phyloP scores from a whole-genome alignment of 2,113 vertebrate species.

The Scomber colias region DNA sequence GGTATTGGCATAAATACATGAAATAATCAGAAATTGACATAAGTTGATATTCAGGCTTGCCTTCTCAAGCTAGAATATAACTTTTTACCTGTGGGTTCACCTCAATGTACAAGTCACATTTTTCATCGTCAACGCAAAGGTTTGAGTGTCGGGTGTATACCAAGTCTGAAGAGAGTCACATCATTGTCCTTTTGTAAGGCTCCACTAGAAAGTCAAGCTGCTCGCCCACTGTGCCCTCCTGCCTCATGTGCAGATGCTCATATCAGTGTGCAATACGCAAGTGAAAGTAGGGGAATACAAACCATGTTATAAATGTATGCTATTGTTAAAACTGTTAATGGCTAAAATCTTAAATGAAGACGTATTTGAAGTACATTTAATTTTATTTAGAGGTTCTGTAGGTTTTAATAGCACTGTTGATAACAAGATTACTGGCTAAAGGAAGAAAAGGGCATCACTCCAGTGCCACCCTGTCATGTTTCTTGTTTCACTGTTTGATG shows the following conservation, averaged over 20 bases:
- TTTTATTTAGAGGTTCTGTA: slow-evolving; percentile 76
- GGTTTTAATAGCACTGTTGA: slow-evolving; percentile 73
- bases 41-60: slow-evolving; percentile 9
- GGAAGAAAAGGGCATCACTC: slow-evolving; percentile 42
- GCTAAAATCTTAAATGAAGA: slow-evolving; percentile 77
- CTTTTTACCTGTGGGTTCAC: background rate
- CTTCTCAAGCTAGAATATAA: slow-evolving; percentile 4
- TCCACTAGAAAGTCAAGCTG: slow-evolving; percentile 16
- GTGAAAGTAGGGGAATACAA: slow-evolving; percentile 58
- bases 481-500: slow-evolving; percentile 74
- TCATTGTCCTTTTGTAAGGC: background rate
- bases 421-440: slow-evolving; percentile 59
- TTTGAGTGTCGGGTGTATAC: slow-evolving; percentile 1
- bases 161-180: slow-evolving; percentile 11
- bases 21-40: slow-evolving; percentile 1
- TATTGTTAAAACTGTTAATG: slow-evolving; percentile 73
- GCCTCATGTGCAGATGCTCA: slow-evolving; percentile 58
- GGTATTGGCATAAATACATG: slow-evolving; percentile 6
- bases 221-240: slow-evolving; percentile 24
- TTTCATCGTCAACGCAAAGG: slow-evolving; percentile 21
- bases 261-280: slow-evolving; percentile 80
- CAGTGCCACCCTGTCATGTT: slow-evolving; percentile 67
- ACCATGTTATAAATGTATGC: slow-evolving; percentile 71
- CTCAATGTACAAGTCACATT: slow-evolving; percentile 5
- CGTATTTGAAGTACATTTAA: slow-evolving; percentile 68